Evolutionary conservation across 2,888 invertebrate genomes (phyloP), one percentile per base, ranked within the genome.

Genomic region (Chloroclysta siterata): DNA sequence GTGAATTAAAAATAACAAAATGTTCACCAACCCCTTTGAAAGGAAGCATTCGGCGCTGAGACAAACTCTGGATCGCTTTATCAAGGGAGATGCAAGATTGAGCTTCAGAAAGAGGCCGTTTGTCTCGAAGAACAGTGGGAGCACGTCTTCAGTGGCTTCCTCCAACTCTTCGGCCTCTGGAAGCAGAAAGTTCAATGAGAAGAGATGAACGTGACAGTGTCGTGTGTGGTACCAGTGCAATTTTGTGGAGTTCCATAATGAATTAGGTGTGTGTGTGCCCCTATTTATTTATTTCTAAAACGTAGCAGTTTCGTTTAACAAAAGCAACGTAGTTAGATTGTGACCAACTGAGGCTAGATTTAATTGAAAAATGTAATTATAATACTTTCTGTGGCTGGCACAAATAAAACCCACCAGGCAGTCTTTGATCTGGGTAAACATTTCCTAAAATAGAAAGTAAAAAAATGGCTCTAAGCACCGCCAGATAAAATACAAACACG

Each of bases 11-110:
- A 68, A 36, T 28, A 53, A 41, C 63, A 92, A 85, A 73, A 95
- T 95, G 95, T 95, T 94, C 77, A 95, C 95, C 65, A 95, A 95
- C 82, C 95, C 95, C 59, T 95, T 95, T 80, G 95, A 95, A 72
- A 94, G 95, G 72, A 95, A 95, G 74, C 95, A 95, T 81, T 95
- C 95, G 14, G 94, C 94, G 60, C 91, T 95, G 80, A 93, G 95
- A 74, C 95, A 95, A 79, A 93, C 94, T 76, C 87, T 95, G 75
- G 95, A 95, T 80, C 94, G 94, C 65, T 87, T 95, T 66, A 88
- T 95, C 70, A 76, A 71, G 55, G 94, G 94, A n/a, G 93, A 93
- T 52, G 81, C 88, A 11, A 81, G 86, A 52, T 74, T 88, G 2
- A 89, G 87, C 73, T 90, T 92, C 72, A 83, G 82, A 53, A 87